A percentile compares a stretch with the other conserved stretches of the same genome.
Evolutionary conservation across 2,113 vertebrate species (phyloP).

Genomic region (Lipotes vexillifer): DNA sequence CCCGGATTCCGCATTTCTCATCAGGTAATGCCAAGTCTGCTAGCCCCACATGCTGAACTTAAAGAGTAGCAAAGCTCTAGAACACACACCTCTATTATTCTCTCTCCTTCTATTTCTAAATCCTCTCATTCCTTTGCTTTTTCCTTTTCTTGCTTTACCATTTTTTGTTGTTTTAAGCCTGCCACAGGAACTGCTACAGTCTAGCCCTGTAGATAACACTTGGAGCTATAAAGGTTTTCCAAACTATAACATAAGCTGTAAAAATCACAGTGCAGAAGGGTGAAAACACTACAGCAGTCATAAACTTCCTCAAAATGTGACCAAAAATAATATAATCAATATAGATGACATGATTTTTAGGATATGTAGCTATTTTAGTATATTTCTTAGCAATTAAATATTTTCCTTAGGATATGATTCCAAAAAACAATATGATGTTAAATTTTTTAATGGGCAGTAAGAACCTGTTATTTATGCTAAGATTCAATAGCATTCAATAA

Average conservation of each 20-base stretch:
- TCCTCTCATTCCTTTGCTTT: neutral
- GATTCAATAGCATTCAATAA: neutral
- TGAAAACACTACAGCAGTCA: neutral
- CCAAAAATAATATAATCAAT: neutral
- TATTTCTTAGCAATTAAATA: slow-evolving; percentile 24
- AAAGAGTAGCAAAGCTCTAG: neutral
- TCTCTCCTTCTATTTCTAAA: neutral
- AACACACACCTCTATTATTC: neutral
- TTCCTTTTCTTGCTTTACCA: neutral
- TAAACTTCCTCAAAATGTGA: neutral
- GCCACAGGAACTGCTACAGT: neutral
- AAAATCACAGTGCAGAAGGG: neutral
- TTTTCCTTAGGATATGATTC: neutral
- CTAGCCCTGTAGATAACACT: neutral
- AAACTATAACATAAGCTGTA: neutral
- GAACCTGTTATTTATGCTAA: neutral
- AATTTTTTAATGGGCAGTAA: neutral
- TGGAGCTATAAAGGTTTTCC: neutral
- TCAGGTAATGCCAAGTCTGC: neutral
- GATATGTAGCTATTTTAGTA: neutral
- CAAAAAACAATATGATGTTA: neutral
- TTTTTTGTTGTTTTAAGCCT: neutral
- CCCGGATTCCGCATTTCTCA: neutral
- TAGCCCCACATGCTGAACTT: neutral
- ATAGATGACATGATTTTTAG: neutral